These are phyloP conservation scores for Vimba vimba DNA, from an alignment of 2,113 vertebrate species.

Conservation along the genomic window DNA sequence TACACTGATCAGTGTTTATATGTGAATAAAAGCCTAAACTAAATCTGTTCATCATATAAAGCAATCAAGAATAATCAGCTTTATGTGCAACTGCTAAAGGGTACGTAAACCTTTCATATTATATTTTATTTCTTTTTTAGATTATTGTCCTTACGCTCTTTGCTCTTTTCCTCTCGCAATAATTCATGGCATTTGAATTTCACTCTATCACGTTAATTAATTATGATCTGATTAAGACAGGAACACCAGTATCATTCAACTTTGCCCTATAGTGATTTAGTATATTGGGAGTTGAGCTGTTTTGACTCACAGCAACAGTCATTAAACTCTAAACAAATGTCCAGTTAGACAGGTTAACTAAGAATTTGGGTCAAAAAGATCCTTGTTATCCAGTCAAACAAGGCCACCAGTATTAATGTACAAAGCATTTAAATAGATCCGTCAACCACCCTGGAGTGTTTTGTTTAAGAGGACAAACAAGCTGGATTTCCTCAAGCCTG, in stretches of 20 bases:
- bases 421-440: background rate
- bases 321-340: background rate
- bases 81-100: background rate
- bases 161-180: background rate
- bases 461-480: background rate
- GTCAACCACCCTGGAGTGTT: background rate
- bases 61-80: too few species aligned
- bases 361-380: background rate
- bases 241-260: background rate
- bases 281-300: background rate
- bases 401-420: background rate
- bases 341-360: background rate
- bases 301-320: background rate
- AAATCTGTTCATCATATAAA: too few species aligned
- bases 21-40: too few species aligned
- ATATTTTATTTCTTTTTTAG: background rate
- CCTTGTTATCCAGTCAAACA: background rate
- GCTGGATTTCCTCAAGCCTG: background rate
- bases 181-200: background rate
- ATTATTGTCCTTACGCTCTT: background rate
- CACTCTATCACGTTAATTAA: background rate
- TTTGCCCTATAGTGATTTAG: background rate
- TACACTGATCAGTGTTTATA: too few species aligned
- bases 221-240: slow-evolving; percentile 1
- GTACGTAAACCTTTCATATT: background rate